Conservation (phyloP, 30 jellyfish, hydroid and myxozoan species). For the Cassiopea andromeda region DNA sequence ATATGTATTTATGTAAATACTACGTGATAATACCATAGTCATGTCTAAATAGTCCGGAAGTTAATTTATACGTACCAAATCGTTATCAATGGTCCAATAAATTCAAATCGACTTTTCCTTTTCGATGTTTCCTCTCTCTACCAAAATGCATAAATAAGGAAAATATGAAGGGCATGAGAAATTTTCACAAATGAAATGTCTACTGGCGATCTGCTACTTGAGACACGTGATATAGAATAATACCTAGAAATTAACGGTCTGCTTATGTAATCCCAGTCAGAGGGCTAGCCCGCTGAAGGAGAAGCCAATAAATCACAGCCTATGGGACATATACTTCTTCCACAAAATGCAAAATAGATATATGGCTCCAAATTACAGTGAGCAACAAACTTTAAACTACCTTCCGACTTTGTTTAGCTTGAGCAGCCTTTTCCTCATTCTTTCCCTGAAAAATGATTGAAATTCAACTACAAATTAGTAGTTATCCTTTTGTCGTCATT, state of each 20-base stretch:
- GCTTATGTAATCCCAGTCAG: too few species aligned
- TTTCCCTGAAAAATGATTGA: slow-evolving; percentile 21
- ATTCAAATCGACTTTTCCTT: slow-evolving; percentile 77
- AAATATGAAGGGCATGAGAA: too few species aligned
- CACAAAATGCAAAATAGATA: too few species aligned
- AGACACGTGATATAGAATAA: too few species aligned
- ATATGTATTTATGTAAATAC: too few species aligned
- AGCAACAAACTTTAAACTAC: background rate
- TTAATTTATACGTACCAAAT: slow-evolving; percentile 69
- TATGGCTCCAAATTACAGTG: background rate
- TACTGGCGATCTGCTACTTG: too few species aligned
- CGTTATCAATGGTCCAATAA: slow-evolving; percentile 89
- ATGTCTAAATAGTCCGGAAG: background rate
- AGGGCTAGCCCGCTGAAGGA: too few species aligned
- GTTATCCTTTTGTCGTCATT: too few species aligned
- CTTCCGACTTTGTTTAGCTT: slow-evolving; percentile 29
- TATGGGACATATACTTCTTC: too few species aligned
- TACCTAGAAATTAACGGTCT: too few species aligned
- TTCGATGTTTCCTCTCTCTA: slow-evolving; percentile 63
- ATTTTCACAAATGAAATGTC: too few species aligned
- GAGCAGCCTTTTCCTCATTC: slow-evolving; percentile 23
- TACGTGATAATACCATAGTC: background rate
- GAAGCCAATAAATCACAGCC: too few species aligned
- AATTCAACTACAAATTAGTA: background rate
- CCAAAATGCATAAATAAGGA: background rate